Conservation (phyloP, 2,797 vertebrate species). For the Linurgus olivaceus region DNA sequence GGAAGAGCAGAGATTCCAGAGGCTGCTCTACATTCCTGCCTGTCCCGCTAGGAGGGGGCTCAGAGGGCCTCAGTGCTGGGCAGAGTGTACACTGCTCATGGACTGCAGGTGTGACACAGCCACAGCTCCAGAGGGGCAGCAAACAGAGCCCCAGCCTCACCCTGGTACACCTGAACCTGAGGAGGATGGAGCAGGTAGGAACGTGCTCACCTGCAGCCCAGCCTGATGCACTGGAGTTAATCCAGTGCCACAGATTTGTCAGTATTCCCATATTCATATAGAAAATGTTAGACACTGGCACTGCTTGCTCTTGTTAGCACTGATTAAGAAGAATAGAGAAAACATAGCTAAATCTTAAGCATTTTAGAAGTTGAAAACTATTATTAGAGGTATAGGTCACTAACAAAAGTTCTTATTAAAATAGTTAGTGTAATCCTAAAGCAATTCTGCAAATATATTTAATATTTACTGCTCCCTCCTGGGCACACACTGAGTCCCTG, state of each 20-base stretch:
- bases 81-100: not conserved
- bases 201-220: not conserved
- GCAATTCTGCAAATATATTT: not conserved
- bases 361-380: not conserved
- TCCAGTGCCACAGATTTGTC: not conserved
- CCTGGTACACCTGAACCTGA: not conserved
- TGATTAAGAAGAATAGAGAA: not conserved
- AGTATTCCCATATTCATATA: not conserved
- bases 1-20: not conserved
- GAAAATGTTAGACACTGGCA: not conserved
- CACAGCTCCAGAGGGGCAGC: not conserved
- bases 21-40: not conserved
- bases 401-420: not conserved
- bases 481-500: not conserved
- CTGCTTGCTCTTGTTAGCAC: not conserved
- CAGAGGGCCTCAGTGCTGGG: not conserved
- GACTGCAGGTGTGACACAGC: not conserved
- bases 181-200: not conserved
- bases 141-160: not conserved
- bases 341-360: not conserved
- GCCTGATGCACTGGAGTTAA: not conserved
- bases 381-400: not conserved
- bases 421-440: not conserved
- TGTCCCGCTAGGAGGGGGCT: accelerated
- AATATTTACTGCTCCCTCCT: not conserved